A percentile compares a stretch with the other conserved stretches of the same genome.
phyloP scores from a whole-genome alignment of 2,797 vertebrate species.

The Gallirallus australis region DNA sequence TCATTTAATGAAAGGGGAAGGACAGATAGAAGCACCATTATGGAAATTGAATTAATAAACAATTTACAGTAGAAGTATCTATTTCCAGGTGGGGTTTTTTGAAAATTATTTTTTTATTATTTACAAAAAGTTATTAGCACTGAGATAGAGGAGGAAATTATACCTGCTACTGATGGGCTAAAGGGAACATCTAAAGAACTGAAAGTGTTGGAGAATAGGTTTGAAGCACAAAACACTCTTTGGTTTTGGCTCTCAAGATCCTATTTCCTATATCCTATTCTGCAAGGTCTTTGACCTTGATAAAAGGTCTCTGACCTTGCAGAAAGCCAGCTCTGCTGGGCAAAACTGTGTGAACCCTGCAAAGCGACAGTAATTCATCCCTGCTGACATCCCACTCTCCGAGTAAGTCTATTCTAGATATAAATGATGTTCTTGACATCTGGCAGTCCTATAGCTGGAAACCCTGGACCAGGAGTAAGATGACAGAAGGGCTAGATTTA shows the following conservation, averaged over 20 bases:
- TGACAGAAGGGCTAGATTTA: neutral
- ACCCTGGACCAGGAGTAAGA: neutral
- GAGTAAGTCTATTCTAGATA: neutral
- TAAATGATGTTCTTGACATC: neutral
- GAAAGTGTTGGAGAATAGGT: neutral
- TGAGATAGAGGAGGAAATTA: neutral
- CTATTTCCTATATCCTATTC: too few relatives aligned
- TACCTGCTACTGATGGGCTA: neutral
- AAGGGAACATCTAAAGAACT: neutral
- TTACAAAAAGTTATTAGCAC: neutral
- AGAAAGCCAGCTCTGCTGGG: neutral
- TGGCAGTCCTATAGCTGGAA: neutral
- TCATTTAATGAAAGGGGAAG: conserved; percentile 41
- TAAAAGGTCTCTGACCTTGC: neutral
- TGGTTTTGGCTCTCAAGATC: neutral
- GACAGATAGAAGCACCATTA: neutral
- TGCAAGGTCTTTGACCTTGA: too few relatives aligned
- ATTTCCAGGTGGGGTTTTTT: neutral
- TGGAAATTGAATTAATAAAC: conserved; percentile 28
- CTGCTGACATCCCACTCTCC: neutral
- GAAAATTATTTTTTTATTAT: neutral
- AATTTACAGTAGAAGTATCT: neutral
- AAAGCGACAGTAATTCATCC: neutral
- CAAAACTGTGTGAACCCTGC: neutral
- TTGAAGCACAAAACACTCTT: neutral